Percentiles rank a stretch among this genome's conserved stretches.
These are phyloP conservation scores for Stenichneumon culpator DNA, from an alignment of 2,888 invertebrate species.

Conservation along the genomic window DNA sequence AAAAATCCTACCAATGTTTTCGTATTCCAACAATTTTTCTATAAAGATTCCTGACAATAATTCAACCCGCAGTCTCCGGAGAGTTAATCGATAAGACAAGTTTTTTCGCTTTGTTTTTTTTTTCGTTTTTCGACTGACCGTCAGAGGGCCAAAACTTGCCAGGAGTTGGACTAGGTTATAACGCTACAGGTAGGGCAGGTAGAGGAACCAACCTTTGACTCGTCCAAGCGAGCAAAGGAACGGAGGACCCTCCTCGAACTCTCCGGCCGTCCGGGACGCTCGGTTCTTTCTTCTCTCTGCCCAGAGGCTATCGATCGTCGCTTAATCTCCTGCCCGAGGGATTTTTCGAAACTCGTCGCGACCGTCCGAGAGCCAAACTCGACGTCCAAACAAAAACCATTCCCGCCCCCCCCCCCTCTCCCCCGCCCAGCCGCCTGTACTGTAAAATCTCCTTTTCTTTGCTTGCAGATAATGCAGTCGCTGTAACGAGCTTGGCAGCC, in stretches of 20 bases:
- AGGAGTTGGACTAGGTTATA: background rate
- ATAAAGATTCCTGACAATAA: too few relatives aligned
- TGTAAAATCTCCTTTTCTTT: constrained; percentile 7
- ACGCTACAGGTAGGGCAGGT: background rate
- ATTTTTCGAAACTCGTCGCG: constrained; percentile 33
- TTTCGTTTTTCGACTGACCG: background rate
- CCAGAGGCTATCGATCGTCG: constrained; percentile 55
- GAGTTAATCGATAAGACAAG: too few relatives aligned
- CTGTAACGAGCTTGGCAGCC: background rate
- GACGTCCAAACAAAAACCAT: background rate
- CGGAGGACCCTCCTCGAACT: constrained; percentile 19
- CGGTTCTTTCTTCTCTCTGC: constrained; percentile 35
- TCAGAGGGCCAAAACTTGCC: background rate
- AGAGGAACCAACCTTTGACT: background rate
- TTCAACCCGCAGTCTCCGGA: too few relatives aligned
- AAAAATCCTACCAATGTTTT: too few relatives aligned
- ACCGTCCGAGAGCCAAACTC: background rate
- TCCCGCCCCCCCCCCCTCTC: background rate
- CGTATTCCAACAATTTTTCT: too few relatives aligned
- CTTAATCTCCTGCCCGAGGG: constrained; percentile 44
- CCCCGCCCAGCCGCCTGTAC: background rate
- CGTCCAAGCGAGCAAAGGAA: constrained; percentile 9
- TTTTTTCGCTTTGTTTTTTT: too few relatives aligned
- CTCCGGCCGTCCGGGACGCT: constrained; percentile 15
- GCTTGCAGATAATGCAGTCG: constrained; percentile 23